A percentile compares a stretch with the other conserved stretches of the same genome.
Evolutionary conservation across 1,140 invertebrate genomes (phyloP).

Genomic region (Bombus vancouverensis): DNA sequence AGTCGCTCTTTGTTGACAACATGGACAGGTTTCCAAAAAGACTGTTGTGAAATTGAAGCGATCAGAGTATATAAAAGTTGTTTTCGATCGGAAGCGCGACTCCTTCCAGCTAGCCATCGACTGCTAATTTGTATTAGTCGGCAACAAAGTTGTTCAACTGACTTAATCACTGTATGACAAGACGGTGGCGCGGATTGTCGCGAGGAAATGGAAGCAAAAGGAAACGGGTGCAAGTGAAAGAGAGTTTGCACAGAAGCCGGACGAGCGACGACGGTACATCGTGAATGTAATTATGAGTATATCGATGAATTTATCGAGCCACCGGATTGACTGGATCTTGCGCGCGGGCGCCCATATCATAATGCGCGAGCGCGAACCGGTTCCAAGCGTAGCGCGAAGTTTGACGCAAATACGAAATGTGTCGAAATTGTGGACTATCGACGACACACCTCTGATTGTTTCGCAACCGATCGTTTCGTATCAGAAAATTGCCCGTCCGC

Average conservation of each 20-base stretch:
- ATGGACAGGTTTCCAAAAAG: not conserved
- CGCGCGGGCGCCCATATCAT: conserved; percentile 31
- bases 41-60: not conserved
- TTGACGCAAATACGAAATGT: conserved; percentile 54
- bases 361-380: conserved; percentile 37
- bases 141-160: not conserved
- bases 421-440: conserved; percentile 51
- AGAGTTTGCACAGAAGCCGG: not conserved
- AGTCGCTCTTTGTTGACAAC: not conserved
- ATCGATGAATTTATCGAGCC: conserved; percentile 45
- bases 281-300: conserved; percentile 37
- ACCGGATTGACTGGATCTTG: conserved; percentile 32
- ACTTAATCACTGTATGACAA: not conserved
- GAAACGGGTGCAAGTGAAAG: conserved; percentile 7
- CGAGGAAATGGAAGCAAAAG: not conserved
- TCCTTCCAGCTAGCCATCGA: not conserved
- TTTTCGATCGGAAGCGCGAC: not conserved
- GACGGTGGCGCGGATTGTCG: not conserved
- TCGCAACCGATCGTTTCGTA: conserved; percentile 41
- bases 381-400: conserved; percentile 14
- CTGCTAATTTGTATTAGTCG: conserved; percentile 5
- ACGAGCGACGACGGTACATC: conserved; percentile 26
- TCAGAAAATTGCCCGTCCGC: conserved; percentile 33
- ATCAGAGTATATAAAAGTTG: not conserved
- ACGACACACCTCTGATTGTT: conserved; percentile 52